Percentiles rank a stretch among this genome's conserved stretches.
phyloP scores from a whole-genome alignment of 2,113 vertebrate genomes.

The Megaceryle maxima region DNA sequence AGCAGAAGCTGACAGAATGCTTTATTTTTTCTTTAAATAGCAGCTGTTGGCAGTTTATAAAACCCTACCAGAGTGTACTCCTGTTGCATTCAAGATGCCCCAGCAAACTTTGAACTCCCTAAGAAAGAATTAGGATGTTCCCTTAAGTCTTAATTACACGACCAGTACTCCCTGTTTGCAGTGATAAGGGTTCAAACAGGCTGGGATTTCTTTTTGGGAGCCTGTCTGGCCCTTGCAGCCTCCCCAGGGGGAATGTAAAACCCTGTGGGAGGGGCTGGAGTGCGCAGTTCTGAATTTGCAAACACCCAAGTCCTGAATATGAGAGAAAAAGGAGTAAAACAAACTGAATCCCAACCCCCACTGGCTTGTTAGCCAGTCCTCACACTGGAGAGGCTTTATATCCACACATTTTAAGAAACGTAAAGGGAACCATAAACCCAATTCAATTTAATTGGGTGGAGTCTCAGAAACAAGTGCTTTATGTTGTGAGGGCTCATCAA shows the following conservation, averaged over 20 bases:
- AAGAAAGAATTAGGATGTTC: neutral
- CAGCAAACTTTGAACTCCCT: neutral
- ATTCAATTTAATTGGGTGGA: constrained; percentile 56
- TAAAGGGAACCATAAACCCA: constrained; percentile 77
- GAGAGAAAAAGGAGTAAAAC: neutral
- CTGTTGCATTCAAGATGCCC: neutral
- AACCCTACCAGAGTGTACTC: neutral
- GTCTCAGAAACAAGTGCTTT: neutral
- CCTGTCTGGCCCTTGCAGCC: neutral
- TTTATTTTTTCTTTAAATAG: neutral
- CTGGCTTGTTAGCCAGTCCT: constrained; percentile 58
- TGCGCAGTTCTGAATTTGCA: constrained; percentile 21
- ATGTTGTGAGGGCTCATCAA: neutral
- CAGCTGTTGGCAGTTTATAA: neutral
- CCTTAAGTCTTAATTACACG: constrained; percentile 66
- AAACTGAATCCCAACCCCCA: neutral
- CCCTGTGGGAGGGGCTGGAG: neutral
- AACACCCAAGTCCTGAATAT: constrained; percentile 35
- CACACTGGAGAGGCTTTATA: constrained; percentile 56
- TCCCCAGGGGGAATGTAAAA: neutral
- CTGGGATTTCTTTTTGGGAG: neutral
- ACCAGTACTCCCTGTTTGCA: neutral
- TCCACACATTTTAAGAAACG: constrained; percentile 65
- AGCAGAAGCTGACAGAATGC: neutral
- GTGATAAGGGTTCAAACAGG: constrained; percentile 7